Base-by-base conservation (phyloP, 2,113 vertebrate genomes). In the Rhagologus leucostigma region DNA sequence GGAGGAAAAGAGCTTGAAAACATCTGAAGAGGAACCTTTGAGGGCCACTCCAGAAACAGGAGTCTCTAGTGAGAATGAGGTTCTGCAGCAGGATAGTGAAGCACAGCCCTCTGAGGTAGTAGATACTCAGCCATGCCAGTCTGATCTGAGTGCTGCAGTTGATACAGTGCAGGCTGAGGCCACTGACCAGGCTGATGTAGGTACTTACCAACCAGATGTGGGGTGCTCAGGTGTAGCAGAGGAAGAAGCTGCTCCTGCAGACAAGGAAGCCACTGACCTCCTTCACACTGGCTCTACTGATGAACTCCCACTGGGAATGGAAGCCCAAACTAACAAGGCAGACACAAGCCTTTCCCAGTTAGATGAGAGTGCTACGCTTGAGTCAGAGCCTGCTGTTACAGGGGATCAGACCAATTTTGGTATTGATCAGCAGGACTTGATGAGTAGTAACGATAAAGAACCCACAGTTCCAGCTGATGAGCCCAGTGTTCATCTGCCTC, bases 151-250 rank as follows among this genome's bases (percentile, higher is more conserved):
- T 77, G 23, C 32, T 94, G 77, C 74, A 32, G 52, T 47, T 62
- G 93, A 88, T 56, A 30, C 76, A 53, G 96, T 96, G 65, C 60
- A 95, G 29, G 80, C 76, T 23, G 64, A 91, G 39, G 56, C 84
- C 71, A 22, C 68, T 82, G 94, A 95, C 9, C 71, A 89, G 46
- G 23, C n/a, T 69, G 46, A 73, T 75, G 29, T 37, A 32, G 20
- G 20, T 76, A 8, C 27, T 42, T 69, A 3, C 35, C 85, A 90
- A 9, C 7, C 55, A n/a, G 82, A 76, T 79, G 14, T 49, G 32
- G 37, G 44, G 8, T 47, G 82, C 91, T 44, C 68, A 16, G 57
- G 16, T 5, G 9, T 33, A 80, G 20, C 39, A 37, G 60, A 92
- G 64, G 87, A 95, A 15, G 42, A 59, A 80, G 26, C 18, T 44